These are phyloP conservation scores for Phylloscopus trochilus DNA, from an alignment of 2,113 vertebrate species.

Conservation along the genomic window DNA sequence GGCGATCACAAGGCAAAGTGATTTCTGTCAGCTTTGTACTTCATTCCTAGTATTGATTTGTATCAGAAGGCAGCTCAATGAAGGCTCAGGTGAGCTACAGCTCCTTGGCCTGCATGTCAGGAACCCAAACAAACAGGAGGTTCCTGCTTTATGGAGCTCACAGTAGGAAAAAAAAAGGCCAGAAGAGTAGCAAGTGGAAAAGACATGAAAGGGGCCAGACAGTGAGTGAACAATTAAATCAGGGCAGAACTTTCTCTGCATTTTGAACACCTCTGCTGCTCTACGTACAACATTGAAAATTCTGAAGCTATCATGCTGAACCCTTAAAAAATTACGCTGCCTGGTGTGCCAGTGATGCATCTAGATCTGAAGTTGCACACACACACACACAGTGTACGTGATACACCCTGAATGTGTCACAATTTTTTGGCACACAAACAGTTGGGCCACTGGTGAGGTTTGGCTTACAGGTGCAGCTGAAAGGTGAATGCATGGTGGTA, in stretches of 20 bases:
- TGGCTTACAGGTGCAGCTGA: neutral
- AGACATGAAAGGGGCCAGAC: neutral
- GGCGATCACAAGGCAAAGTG: neutral
- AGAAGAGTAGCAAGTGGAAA: neutral
- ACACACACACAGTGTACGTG: accelerated
- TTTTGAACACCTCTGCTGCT: neutral
- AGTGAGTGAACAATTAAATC: neutral
- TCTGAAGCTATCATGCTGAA: neutral
- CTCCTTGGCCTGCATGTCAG: neutral
- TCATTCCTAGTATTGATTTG: neutral
- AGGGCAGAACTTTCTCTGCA: neutral
- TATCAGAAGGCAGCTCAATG: neutral
- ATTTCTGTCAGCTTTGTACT: neutral
- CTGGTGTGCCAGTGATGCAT: neutral
- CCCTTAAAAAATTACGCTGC: neutral
- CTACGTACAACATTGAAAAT: neutral
- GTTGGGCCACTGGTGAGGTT: neutral
- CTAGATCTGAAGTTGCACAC: neutral
- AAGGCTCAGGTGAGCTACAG: neutral
- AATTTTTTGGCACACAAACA: neutral
- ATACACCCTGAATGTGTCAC: neutral
- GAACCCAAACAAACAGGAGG: neutral
- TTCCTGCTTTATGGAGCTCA: neutral
- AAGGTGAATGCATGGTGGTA: neutral
- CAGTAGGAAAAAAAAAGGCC: neutral